phyloP scores from a whole-genome alignment of 1,140 invertebrate genomes.

The Camponotus vicinus region DNA sequence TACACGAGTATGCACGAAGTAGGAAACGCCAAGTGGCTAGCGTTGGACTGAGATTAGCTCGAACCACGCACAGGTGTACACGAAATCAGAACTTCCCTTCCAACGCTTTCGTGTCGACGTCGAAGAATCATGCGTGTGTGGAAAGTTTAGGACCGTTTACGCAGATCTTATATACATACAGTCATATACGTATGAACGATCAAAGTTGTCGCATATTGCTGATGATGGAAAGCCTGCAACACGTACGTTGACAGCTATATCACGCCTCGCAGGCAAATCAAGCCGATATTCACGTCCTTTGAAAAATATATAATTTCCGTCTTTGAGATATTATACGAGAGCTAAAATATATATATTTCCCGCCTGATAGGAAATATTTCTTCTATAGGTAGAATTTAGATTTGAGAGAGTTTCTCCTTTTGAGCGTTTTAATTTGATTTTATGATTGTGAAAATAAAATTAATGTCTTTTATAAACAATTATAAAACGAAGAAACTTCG shows the following conservation, averaged over 20 bases:
- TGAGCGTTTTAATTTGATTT: neutral
- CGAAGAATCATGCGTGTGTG: slow-evolving; percentile 54
- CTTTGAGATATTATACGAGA: neutral
- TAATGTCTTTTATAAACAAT: neutral
- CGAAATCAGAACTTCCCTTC: slow-evolving; percentile 67
- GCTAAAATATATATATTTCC: neutral
- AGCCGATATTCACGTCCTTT: neutral
- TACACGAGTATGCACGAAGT: slow-evolving; percentile 67
- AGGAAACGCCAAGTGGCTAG: slow-evolving; percentile 84
- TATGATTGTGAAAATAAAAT: neutral
- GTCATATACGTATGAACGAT: neutral
- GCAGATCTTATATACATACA: slow-evolving; percentile 2
- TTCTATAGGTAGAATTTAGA: neutral
- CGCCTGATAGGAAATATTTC: neutral
- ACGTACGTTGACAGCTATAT: slow-evolving; percentile 37
- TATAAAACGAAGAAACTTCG: neutral
- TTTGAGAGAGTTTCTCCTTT: neutral
- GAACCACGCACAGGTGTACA: slow-evolving; percentile 72
- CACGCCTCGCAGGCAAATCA: slow-evolving; percentile 17
- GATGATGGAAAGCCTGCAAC: slow-evolving; percentile 46
- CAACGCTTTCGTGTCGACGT: slow-evolving; percentile 68
- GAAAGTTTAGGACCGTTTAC: slow-evolving; percentile 53
- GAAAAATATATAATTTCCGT: neutral
- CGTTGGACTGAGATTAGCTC: slow-evolving; percentile 73
- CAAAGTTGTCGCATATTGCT: slow-evolving; percentile 35